A percentile compares a stretch with the other conserved stretches of the same genome.
Conservation (phyloP, 2,797 vertebrate genomes). For the Carcharodon carcharias region DNA sequence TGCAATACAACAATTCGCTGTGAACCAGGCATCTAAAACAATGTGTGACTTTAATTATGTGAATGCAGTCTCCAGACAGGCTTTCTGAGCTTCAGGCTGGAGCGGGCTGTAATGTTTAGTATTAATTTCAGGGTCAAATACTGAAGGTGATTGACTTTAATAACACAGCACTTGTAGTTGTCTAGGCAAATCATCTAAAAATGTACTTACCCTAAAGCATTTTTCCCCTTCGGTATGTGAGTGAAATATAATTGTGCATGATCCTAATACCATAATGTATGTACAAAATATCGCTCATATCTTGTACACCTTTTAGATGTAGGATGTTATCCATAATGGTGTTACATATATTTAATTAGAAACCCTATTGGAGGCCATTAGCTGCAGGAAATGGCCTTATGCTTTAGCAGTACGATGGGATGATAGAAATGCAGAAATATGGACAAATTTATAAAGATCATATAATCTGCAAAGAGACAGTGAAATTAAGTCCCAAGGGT, state of each 20-base stretch:
- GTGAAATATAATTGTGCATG: conserved; percentile 72
- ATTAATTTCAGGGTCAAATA: conserved; percentile 50
- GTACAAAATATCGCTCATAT: conserved; percentile 66
- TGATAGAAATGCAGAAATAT: conserved; percentile 52
- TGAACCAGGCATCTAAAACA: conserved; percentile 45
- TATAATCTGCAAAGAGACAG: conserved; percentile 56
- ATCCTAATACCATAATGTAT: conserved; percentile 61
- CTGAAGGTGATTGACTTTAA: conserved; percentile 51
- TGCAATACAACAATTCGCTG: conserved; percentile 53
- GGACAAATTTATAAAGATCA: conserved; percentile 64
- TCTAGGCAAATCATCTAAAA: conserved; percentile 49
- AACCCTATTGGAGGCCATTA: conserved; percentile 76
- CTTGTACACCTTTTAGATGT: conserved; percentile 62
- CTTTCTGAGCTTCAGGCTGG: conserved; percentile 40
- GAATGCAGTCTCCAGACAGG: conserved; percentile 32
- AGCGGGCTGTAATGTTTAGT: conserved; percentile 46
- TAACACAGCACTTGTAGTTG: conserved; percentile 47
- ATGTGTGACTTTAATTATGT: conserved; percentile 53
- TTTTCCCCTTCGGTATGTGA: conserved; percentile 53
- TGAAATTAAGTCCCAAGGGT: conserved; percentile 43
- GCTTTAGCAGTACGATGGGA: conserved; percentile 51
- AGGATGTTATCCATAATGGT: conserved; percentile 61
- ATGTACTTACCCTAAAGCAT: conserved; percentile 50
- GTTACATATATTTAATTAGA: conserved; percentile 80
- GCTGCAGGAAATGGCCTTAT: conserved; percentile 55